phyloP scores from a whole-genome alignment of 2,888 invertebrate species.

The Folsomia candida region DNA sequence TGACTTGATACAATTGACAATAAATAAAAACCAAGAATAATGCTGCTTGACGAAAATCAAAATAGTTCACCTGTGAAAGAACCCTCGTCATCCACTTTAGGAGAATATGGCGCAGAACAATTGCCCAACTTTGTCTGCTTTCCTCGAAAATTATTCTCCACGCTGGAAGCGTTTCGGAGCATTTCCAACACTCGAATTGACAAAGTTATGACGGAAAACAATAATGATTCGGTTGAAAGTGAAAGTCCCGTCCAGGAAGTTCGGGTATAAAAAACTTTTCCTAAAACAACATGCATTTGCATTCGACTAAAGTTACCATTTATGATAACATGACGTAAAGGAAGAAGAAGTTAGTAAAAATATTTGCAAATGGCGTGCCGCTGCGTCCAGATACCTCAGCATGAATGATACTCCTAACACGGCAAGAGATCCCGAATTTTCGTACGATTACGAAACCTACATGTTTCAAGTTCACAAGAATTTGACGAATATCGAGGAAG shows the following conservation, averaged over 20 bases:
- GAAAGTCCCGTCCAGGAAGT: background rate
- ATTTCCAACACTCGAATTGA: slow-evolving; percentile 3
- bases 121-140: too few relatives aligned
- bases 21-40: too few relatives aligned
- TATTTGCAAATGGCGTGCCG: background rate
- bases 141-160: too few relatives aligned
- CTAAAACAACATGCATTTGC: background rate
- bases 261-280: too few relatives aligned
- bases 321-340: background rate
- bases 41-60: too few relatives aligned
- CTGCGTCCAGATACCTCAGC: background rate
- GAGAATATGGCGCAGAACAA: too few relatives aligned
- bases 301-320: too few relatives aligned
- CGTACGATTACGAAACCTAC: background rate
- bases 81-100: too few relatives aligned
- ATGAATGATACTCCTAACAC: background rate
- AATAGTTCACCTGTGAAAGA: too few relatives aligned
- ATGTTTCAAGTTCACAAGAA: slow-evolving; percentile 1
- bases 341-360: background rate
- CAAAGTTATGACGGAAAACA: background rate
- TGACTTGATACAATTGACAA: too few relatives aligned
- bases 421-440: background rate
- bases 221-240: too few relatives aligned
- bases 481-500: background rate
- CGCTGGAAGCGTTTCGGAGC: background rate